phyloP scores from a whole-genome alignment of 2,113 vertebrate genomes.

The Notarius lentiginosus region DNA sequence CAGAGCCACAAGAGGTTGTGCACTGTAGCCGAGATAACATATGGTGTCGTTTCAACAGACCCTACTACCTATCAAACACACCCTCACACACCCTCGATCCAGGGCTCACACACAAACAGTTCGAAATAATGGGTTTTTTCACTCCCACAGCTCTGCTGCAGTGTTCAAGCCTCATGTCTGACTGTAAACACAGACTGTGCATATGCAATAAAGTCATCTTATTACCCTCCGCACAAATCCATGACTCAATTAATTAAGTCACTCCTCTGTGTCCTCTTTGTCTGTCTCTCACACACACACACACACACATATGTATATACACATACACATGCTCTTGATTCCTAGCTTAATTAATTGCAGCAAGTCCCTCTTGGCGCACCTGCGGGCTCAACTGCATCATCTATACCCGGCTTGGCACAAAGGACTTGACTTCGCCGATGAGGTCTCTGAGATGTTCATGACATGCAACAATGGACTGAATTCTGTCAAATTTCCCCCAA shows the following conservation, averaged over 20 bases:
- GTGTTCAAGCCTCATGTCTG: conserved; percentile 25
- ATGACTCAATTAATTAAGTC: conserved; percentile 53
- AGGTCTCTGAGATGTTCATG: background rate
- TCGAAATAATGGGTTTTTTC: conserved; percentile 35
- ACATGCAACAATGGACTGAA: background rate
- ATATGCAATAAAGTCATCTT: conserved; percentile 45
- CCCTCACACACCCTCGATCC: background rate
- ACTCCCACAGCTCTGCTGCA: conserved; percentile 12
- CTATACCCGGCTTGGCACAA: conserved; percentile 18
- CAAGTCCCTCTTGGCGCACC: conserved; percentile 31
- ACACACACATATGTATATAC: conserved; percentile 2
- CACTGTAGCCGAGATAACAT: conserved; percentile 26
- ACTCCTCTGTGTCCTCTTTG: conserved; percentile 36
- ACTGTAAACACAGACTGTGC: conserved; percentile 39
- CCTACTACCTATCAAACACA: conserved; percentile 20
- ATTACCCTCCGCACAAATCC: conserved; percentile 47
- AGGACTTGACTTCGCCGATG: background rate
- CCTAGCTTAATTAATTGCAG: conserved; percentile 53
- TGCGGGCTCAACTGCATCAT: conserved; percentile 30
- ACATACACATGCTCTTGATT: conserved; percentile 24
- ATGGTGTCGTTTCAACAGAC: conserved; percentile 24
- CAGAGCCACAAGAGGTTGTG: conserved; percentile 16
- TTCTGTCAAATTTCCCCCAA: background rate
- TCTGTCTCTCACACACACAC: background rate
- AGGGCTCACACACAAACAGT: conserved; percentile 6